These are phyloP conservation scores for Polia nebulosa DNA, from an alignment of 2,888 invertebrate genomes.

Conservation along the genomic window DNA sequence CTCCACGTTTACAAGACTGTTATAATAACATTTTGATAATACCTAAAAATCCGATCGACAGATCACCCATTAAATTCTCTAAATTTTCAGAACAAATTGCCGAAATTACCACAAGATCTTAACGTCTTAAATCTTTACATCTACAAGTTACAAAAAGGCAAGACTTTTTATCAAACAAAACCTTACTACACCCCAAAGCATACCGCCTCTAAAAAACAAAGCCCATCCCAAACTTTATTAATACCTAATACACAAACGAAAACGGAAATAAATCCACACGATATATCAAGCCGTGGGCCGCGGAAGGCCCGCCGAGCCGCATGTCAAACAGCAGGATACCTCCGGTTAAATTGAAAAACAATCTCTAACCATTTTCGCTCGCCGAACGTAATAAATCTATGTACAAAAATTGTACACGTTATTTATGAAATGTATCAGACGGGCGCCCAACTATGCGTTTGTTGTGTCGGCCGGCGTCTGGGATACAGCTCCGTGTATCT, in stretches of 20 bases:
- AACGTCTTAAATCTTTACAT: background rate
- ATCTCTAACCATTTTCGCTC: conserved; percentile 91
- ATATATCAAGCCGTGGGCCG: conserved; percentile 74
- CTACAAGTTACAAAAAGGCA: background rate
- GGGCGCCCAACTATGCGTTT: conserved; percentile 81
- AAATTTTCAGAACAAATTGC: background rate
- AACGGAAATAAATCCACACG: conserved; percentile 69
- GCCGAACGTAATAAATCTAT: conserved; percentile 91
- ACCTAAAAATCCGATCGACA: no score
- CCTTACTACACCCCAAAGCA: background rate
- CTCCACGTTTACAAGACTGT: no score
- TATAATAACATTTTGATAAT: no score
- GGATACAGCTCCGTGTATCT: conserved; percentile 45
- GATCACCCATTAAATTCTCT: background rate
- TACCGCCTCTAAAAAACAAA: conserved; percentile 35
- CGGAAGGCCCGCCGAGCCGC: conserved; percentile 83
- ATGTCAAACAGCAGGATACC: conserved; percentile 89
- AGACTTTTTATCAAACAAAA: conserved; percentile 1
- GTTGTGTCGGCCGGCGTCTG: conserved; percentile 73
- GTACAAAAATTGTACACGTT: conserved; percentile 91
- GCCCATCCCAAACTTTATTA: conserved; percentile 54
- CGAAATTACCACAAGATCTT: background rate
- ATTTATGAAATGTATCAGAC: conserved; percentile 90
- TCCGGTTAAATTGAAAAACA: conserved; percentile 91
- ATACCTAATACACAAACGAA: conserved; percentile 64